Percentiles rank a stretch among this genome's conserved stretches.
Evolutionary conservation across 2,113 vertebrate species (phyloP).

Genomic region (Misgurnus anguillicaudatus): DNA sequence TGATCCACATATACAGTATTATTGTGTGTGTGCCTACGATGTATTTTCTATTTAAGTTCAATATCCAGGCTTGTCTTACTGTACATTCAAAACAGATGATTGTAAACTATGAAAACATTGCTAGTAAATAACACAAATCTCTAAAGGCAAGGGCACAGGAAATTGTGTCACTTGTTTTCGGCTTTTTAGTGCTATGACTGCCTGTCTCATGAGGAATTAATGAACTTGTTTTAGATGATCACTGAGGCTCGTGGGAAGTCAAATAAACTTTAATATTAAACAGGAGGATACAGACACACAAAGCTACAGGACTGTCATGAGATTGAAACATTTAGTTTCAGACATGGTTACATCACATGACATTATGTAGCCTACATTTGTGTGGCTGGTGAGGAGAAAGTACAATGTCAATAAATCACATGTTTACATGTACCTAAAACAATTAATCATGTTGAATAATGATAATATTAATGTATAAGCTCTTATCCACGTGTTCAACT

Average conservation of each 20-base stretch:
- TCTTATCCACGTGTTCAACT: too few relatives aligned
- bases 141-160: constrained; percentile 19
- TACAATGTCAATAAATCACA: not conserved
- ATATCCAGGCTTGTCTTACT: not conserved
- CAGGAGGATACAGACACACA: constrained; percentile 30
- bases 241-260: constrained; percentile 22
- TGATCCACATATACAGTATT: not conserved
- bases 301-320: constrained; percentile 3
- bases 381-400: not conserved
- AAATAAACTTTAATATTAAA: constrained; percentile 33
- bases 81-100: not conserved
- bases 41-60: constrained; percentile 8
- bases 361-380: too few relatives aligned
- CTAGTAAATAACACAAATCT: constrained; percentile 5
- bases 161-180: constrained; percentile 31
- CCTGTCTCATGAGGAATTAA: not conserved
- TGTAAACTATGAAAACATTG: not conserved
- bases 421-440: too few relatives aligned
- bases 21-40: not conserved
- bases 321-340: not conserved
- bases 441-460: too few relatives aligned
- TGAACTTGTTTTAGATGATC: constrained; percentile 12
- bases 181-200: not conserved
- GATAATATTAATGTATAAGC: too few relatives aligned
- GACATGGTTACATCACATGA: too few relatives aligned